Evolutionary conservation across 2,797 vertebrate genomes (phyloP).

Genomic region (Sebastes minor): DNA sequence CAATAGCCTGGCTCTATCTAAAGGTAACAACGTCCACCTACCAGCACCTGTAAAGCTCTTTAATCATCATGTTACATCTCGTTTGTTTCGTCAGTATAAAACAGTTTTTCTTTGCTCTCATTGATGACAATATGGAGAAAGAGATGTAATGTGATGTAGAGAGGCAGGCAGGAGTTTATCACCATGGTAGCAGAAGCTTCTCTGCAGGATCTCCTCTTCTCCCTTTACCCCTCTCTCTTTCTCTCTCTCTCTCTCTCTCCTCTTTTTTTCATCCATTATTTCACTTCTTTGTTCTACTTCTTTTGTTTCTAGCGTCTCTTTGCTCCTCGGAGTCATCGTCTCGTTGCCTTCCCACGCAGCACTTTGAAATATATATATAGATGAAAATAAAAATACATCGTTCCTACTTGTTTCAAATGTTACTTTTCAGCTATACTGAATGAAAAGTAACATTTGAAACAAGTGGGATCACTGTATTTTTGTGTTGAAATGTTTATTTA

Average conservation of each 20-base stretch:
- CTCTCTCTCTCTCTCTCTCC: neutral
- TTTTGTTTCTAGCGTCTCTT: neutral
- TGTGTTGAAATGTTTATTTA: neutral
- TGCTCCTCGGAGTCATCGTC: neutral
- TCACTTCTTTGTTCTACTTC: slow-evolving; percentile 3
- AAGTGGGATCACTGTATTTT: no score
- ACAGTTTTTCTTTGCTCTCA: neutral
- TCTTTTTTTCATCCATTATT: neutral
- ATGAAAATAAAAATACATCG: no score
- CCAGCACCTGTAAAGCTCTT: no score
- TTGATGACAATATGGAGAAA: neutral
- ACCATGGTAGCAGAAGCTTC: neutral
- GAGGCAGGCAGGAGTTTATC: neutral
- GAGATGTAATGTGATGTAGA: no score
- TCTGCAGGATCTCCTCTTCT: neutral
- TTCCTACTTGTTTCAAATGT: no score
- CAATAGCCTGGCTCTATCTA: neutral
- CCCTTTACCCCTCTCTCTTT: neutral
- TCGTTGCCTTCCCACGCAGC: neutral
- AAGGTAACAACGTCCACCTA: no score
- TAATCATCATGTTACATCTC: no score
- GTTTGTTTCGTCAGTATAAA: neutral
- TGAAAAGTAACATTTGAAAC: no score
- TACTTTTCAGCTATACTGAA: no score
- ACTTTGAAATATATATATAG: no score